Evolutionary conservation across 2,797 vertebrate genomes (phyloP).

Genomic region (Phalloptychus januarius): DNA sequence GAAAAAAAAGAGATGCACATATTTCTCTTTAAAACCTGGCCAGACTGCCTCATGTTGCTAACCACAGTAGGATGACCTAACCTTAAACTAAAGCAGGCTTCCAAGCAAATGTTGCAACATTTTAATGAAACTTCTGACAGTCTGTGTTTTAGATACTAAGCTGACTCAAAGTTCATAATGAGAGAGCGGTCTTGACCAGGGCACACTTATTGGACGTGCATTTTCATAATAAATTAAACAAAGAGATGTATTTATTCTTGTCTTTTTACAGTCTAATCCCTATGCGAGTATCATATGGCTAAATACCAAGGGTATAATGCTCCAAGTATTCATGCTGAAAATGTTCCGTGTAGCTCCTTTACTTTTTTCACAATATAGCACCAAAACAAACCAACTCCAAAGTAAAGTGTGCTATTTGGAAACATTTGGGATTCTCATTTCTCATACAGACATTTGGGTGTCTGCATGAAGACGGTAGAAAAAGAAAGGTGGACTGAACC

Average conservation of each 20-base stretch:
- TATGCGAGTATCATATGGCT: too few relatives aligned
- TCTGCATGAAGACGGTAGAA: too few relatives aligned
- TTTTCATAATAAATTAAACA: not conserved
- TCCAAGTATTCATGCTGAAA: too few relatives aligned
- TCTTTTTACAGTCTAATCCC: not conserved
- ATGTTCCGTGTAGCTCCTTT: too few relatives aligned
- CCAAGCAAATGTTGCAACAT: slow-evolving; percentile 1
- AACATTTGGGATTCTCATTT: too few relatives aligned
- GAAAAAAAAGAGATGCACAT: not conserved
- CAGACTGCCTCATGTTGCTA: not conserved
- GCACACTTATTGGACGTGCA: not conserved
- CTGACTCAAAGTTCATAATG: not conserved
- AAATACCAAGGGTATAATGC: not conserved
- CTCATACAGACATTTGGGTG: too few relatives aligned
- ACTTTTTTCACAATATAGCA: too few relatives aligned
- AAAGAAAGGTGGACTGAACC: too few relatives aligned
- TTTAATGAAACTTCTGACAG: not conserved
- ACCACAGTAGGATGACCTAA: not conserved
- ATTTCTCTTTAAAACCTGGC: not conserved
- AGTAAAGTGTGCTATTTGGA: too few relatives aligned
- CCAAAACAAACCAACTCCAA: too few relatives aligned
- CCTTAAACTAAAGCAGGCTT: not conserved
- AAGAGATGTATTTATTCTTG: not conserved
- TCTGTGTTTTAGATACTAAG: not conserved
- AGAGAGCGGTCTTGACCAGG: not conserved